Conservation (phyloP, 2,888 invertebrate genomes). For the Ptychoptera albimana region DNA sequence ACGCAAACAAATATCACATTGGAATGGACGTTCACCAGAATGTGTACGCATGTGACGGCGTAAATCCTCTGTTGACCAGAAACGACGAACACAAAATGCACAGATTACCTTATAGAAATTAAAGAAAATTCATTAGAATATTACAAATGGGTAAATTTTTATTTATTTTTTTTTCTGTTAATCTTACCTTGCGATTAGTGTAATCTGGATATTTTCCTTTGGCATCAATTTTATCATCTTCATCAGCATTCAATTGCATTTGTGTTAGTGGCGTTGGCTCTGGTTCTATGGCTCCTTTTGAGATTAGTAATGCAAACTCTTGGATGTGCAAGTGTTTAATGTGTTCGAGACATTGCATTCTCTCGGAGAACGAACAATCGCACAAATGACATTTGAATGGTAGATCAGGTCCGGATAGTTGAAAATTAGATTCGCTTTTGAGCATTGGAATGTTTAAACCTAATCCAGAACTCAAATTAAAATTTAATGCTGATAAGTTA, state of each 20-base stretch:
- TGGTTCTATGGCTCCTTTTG: conserved; percentile 59
- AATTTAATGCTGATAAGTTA: neutral
- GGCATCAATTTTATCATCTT: conserved; percentile 43
- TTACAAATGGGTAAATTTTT: too few relatives aligned
- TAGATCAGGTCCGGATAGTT: conserved; percentile 40
- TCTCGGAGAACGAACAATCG: conserved; percentile 67
- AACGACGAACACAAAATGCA: conserved; percentile 82
- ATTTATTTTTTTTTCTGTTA: too few relatives aligned
- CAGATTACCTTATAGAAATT: conserved; percentile 41
- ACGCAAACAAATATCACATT: conserved; percentile 75
- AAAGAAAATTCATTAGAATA: conserved; percentile 29
- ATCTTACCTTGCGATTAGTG: conserved; percentile 55
- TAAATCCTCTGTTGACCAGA: conserved; percentile 90
- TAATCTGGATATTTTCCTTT: conserved; percentile 75
- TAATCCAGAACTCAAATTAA: too few relatives aligned
- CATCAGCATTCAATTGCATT: conserved; percentile 34
- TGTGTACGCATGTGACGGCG: conserved; percentile 89
- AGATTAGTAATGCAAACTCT: conserved; percentile 68
- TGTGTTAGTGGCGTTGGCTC: conserved; percentile 22
- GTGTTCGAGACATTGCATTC: conserved; percentile 68
- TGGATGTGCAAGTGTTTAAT: conserved; percentile 56
- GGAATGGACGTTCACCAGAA: conserved; percentile 81
- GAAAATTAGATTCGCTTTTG: conserved; percentile 5
- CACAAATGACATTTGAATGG: conserved; percentile 90
- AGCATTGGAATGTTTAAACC: conserved; percentile 3